Evolutionary conservation across 2,113 vertebrate species (phyloP).

Genomic region (Ancistrus triradiatus): DNA sequence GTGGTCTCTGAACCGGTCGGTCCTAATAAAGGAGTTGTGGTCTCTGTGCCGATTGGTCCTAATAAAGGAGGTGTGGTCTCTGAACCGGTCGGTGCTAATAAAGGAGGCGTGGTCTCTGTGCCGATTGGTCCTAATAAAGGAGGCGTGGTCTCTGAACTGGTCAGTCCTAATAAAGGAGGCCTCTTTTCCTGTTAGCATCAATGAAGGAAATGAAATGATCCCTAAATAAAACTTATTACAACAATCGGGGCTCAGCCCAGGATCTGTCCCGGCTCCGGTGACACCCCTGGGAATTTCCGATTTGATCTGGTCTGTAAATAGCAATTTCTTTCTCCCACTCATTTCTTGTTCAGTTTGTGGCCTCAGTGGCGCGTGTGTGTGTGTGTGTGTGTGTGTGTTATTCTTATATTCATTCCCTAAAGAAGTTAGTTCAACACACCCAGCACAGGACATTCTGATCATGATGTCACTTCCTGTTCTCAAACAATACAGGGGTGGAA

Average conservation of each 20-base stretch:
- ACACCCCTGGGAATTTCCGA: no score
- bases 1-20: no score
- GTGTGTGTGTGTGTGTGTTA: conserved; percentile 11
- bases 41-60: neutral
- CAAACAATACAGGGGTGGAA: conserved; percentile 45
- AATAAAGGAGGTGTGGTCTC: neutral
- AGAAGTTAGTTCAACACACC: conserved; percentile 31
- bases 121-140: neutral
- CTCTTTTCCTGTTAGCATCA: neutral
- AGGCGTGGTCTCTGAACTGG: neutral
- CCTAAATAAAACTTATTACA: no score
- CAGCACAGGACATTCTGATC: conserved; percentile 37
- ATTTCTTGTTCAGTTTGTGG: neutral
- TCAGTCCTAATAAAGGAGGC: neutral
- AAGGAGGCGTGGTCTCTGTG: neutral
- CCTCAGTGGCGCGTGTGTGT: neutral
- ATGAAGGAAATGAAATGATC: neutral
- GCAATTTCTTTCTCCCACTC: no score
- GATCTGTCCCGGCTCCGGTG: no score
- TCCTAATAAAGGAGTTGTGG: neutral
- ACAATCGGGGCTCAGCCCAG: no score
- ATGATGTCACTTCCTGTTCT: conserved; percentile 42
- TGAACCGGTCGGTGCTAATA: neutral
- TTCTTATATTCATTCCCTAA: conserved; percentile 13
- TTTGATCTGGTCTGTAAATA: no score